Conservation (phyloP, 35 echinoderm and acorn worm species). For the Ophiothrix spiculata region DNA sequence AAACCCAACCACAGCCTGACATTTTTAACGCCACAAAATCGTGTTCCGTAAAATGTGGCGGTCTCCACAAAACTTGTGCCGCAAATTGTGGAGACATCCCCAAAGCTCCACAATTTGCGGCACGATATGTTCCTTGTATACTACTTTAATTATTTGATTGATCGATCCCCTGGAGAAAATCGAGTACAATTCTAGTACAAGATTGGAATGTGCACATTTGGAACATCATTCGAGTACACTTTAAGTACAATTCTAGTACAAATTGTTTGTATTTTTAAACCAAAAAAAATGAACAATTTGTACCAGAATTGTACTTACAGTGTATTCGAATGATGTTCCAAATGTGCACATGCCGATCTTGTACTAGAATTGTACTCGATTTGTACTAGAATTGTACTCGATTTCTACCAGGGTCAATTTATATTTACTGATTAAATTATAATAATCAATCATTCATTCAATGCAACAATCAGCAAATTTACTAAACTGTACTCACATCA, state of each 20-base stretch:
- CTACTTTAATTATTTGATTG: background rate
- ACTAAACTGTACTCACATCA: constrained; percentile 74
- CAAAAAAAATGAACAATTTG: too few relatives aligned
- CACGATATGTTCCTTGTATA: background rate
- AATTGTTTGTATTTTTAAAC: too few relatives aligned
- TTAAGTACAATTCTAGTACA: too few relatives aligned
- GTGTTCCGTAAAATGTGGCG: background rate
- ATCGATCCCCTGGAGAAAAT: too few relatives aligned
- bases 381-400: background rate
- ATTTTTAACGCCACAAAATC: background rate
- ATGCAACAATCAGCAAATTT: background rate
- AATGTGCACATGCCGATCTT: background rate
- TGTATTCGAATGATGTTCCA: background rate
- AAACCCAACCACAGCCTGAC: too few relatives aligned
- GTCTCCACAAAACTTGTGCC: background rate
- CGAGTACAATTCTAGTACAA: too few relatives aligned
- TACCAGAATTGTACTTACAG: background rate
- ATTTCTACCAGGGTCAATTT: background rate
- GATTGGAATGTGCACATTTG: too few relatives aligned
- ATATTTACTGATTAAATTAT: background rate
- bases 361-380: background rate
- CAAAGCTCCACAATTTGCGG: too few relatives aligned
- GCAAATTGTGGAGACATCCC: too few relatives aligned
- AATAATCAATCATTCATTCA: too few relatives aligned
- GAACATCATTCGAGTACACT: too few relatives aligned